These are phyloP conservation scores for Phoxinus dragarum DNA, from an alignment of 2,797 vertebrate genomes.

Conservation along the genomic window DNA sequence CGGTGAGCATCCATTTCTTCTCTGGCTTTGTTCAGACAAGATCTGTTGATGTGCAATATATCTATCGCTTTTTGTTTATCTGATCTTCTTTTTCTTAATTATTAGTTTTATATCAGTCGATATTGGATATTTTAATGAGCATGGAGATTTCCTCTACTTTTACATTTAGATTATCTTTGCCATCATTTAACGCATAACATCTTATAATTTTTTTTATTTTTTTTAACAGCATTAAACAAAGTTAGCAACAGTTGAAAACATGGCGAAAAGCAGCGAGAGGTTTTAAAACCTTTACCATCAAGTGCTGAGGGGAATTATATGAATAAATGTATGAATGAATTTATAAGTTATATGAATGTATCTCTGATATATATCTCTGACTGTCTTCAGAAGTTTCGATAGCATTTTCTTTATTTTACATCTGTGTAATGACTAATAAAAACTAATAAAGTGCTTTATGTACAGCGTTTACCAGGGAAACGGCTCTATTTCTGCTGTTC, in stretches of 20 bases:
- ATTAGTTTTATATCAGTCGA: not conserved
- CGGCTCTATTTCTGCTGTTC: not conserved
- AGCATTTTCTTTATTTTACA: not conserved
- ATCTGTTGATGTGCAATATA: not conserved
- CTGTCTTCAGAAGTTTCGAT: not conserved
- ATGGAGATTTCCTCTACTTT: not conserved
- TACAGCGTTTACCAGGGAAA: not conserved
- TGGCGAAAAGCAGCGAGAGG: no score
- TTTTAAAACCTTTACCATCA: no score
- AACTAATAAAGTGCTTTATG: no score
- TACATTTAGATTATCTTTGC: not conserved
- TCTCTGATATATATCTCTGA: not conserved
- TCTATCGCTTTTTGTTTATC: not conserved
- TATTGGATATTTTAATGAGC: not conserved
- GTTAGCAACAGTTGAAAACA: no score
- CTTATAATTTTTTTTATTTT: no score
- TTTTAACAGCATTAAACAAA: no score
- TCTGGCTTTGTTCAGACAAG: not conserved
- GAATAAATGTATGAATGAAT: no score
- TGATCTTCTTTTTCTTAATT: not conserved
- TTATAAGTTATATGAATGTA: not conserved
- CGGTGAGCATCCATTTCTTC: conserved; percentile 4
- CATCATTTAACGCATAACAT: not conserved
- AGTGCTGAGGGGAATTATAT: no score
- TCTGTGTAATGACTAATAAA: no score